A percentile compares a stretch with the other conserved stretches of the same genome.
phyloP scores from a whole-genome alignment of 2,113 vertebrate species.

The Nestor notabilis region DNA sequence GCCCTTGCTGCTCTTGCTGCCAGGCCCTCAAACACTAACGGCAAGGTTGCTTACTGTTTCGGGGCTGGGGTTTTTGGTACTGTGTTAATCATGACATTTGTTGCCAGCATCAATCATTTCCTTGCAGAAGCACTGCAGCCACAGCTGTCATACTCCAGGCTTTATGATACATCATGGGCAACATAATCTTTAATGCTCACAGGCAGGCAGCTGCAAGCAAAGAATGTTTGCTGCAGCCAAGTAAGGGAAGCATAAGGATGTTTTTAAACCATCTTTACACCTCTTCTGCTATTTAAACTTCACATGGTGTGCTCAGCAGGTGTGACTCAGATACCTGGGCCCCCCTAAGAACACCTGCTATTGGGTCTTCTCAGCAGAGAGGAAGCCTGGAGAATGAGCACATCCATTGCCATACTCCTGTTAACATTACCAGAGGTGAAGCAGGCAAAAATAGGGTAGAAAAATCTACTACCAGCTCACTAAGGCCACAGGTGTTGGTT shows the following conservation, averaged over 20 bases:
- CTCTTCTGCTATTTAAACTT: not conserved
- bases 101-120: not conserved
- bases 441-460: not conserved
- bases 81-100: not conserved
- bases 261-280: not conserved
- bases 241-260: not conserved
- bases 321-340: not conserved
- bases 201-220: not conserved
- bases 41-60: not conserved
- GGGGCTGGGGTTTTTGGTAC: not conserved
- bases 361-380: not conserved
- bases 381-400: not conserved
- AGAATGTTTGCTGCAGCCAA: not conserved
- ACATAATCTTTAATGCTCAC: not conserved
- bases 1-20: not conserved
- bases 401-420: not conserved
- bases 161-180: constrained; percentile 7
- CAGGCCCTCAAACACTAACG: not conserved
- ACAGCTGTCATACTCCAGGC: constrained; percentile 10
- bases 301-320: not conserved
- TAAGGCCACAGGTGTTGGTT: not conserved
- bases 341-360: not conserved
- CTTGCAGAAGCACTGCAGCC: not conserved
- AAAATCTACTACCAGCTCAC: not conserved
- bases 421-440: not conserved